Evolutionary conservation across 2,113 vertebrate genomes (phyloP).

Genomic region (Papio anubis): DNA sequence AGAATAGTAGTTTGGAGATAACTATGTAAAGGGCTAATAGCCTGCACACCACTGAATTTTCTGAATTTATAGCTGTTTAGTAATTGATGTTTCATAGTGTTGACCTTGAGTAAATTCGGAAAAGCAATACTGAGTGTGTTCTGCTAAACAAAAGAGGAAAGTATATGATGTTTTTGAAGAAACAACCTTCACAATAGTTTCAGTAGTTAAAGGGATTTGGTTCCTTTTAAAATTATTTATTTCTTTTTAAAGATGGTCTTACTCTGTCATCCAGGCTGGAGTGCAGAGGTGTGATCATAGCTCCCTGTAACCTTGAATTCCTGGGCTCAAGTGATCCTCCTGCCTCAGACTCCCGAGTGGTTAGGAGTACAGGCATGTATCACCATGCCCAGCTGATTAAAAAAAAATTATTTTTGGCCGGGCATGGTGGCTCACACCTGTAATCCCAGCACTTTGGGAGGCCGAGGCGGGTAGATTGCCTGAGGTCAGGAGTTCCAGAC

Average conservation of each 20-base stretch:
- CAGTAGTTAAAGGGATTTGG: constrained; percentile 23
- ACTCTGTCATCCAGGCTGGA: not conserved
- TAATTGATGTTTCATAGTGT: not conserved
- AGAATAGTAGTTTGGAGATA: not conserved
- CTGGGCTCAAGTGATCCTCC: not conserved
- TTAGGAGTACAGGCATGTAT: not conserved
- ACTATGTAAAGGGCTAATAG: not conserved
- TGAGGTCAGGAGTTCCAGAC: too few species aligned
- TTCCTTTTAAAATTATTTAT: not conserved
- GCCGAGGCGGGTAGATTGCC: too few species aligned
- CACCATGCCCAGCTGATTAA: not conserved
- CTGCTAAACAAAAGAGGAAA: not conserved
- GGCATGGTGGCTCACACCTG: too few species aligned
- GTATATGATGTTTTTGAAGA: not conserved
- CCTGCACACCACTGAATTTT: not conserved
- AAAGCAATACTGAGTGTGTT: not conserved
- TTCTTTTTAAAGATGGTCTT: not conserved
- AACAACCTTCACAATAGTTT: not conserved
- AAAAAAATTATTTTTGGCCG: too few species aligned
- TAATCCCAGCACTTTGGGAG: too few species aligned
- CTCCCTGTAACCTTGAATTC: not conserved
- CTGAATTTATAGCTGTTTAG: not conserved
- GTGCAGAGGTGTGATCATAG: not conserved
- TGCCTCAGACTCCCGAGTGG: not conserved
- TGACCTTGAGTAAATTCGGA: constrained; percentile 3